Evolutionary conservation across 2,797 vertebrate species (phyloP).

Genomic region (Podarcis lilfordi): DNA sequence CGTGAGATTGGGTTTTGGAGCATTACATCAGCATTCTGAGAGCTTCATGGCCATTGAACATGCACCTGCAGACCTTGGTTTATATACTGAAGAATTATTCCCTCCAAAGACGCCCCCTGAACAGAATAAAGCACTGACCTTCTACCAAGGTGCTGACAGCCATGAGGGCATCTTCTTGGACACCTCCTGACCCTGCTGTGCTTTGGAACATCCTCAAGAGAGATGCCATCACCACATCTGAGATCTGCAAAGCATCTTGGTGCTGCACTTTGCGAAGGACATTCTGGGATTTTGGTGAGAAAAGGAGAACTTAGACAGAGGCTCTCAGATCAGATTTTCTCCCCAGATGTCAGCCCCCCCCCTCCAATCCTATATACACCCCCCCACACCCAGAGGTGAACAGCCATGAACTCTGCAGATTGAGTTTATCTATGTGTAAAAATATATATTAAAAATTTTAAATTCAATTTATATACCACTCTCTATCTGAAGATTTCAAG

Average conservation of each 20-base stretch:
- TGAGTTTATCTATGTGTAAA: no score
- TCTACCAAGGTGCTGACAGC: constrained; percentile 97
- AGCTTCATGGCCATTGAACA: background rate
- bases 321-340: background rate
- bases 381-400: background rate
- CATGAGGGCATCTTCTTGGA: constrained; percentile 97
- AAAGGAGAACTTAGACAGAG: background rate
- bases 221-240: constrained; percentile 96
- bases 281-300: constrained; percentile 78
- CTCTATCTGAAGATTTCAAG: no score
- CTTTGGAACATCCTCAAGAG: constrained; percentile 97
- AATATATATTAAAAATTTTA: no score
- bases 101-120: background rate
- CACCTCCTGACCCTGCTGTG: constrained; percentile 92
- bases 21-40: background rate
- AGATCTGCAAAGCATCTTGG: constrained; percentile 97
- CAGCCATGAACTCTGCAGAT: background rate
- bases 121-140: constrained; percentile 76
- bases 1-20: background rate
- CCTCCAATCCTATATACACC: background rate
- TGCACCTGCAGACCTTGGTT: background rate
- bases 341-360: background rate
- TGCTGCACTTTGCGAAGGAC: constrained; percentile 96
- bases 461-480: no score
- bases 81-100: fast-evolving